Percentiles rank a stretch among this genome's conserved stretches.
Conservation (phyloP, 1,140 invertebrate genomes). For the Campodea augens region DNA sequence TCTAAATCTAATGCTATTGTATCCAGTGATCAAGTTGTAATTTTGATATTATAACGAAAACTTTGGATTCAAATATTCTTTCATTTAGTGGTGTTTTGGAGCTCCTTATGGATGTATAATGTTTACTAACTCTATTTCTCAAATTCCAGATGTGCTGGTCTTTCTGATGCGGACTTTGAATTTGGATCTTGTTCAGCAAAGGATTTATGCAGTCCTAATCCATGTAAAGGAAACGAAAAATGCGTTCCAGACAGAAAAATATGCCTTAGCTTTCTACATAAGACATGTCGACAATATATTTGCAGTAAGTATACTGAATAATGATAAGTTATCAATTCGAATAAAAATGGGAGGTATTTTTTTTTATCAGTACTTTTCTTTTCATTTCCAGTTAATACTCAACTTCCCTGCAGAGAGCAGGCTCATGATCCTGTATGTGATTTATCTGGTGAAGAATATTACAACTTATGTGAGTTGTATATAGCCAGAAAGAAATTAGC, state of each 20-base stretch:
- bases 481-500: slow-evolving; percentile 37
- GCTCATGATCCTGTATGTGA: slow-evolving; percentile 49
- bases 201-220: slow-evolving; percentile 35
- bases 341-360: too few species aligned
- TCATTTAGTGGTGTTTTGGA: too few species aligned
- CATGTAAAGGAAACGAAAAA: slow-evolving; percentile 37
- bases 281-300: slow-evolving; percentile 54
- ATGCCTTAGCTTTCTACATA: slow-evolving; percentile 51
- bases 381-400: slow-evolving; percentile 33
- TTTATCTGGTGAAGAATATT: slow-evolving; percentile 45
- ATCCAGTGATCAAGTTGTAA: too few species aligned
- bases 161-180: slow-evolving; percentile 50
- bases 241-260: slow-evolving; percentile 51
- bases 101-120: too few species aligned
- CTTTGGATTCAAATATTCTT: too few species aligned
- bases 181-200: slow-evolving; percentile 44
- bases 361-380: slow-evolving; percentile 2
- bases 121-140: slow-evolving; percentile 12
- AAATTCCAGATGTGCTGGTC: slow-evolving; percentile 46
- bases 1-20: too few species aligned
- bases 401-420: slow-evolving; percentile 24
- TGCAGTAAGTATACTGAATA: slow-evolving; percentile 40
- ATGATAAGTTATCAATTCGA: background rate
- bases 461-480: slow-evolving; percentile 49
- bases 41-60: too few species aligned